A percentile compares a stretch with the other conserved stretches of the same genome.
These are phyloP conservation scores for Calyptommatus sinebrachiatus DNA, from an alignment of 2,113 vertebrate species.

Conservation along the genomic window DNA sequence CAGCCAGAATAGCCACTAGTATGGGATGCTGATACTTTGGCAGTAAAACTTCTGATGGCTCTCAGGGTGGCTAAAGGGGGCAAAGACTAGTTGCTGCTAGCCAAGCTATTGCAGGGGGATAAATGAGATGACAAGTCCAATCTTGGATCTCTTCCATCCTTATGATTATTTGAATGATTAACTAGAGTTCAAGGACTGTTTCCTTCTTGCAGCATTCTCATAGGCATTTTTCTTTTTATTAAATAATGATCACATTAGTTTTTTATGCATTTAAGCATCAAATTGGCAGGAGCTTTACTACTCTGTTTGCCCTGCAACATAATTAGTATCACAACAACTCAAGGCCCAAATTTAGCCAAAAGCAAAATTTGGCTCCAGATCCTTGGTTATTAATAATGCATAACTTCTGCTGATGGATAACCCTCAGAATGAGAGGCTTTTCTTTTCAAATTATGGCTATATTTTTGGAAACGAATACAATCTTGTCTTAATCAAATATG, in stretches of 20 bases:
- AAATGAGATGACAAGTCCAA: background rate
- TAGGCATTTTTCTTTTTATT: background rate
- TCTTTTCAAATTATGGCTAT: constrained; percentile 3
- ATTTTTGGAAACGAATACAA: background rate
- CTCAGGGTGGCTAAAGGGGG: too few relatives aligned
- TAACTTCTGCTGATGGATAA: background rate
- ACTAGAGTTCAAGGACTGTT: background rate
- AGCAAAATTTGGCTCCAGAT: constrained; percentile 1
- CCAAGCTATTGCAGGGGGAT: background rate
- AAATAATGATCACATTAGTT: background rate
- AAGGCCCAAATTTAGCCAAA: constrained; percentile 2
- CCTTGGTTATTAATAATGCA: background rate
- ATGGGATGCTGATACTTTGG: too few relatives aligned
- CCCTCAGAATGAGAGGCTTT: background rate
- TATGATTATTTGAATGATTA: background rate
- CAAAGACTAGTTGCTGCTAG: background rate
- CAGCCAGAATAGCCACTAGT: too few relatives aligned
- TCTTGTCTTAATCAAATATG: background rate
- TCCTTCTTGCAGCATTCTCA: background rate
- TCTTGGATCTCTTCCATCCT: background rate
- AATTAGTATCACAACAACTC: constrained; percentile 8
- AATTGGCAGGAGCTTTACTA: background rate
- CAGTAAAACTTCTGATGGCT: too few relatives aligned
- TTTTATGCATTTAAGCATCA: background rate
- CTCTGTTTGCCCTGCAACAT: background rate